A percentile compares a stretch with the other conserved stretches of the same genome.
Conservation (phyloP, 2,888 invertebrate species). For the Danaus chrysippus region DNA sequence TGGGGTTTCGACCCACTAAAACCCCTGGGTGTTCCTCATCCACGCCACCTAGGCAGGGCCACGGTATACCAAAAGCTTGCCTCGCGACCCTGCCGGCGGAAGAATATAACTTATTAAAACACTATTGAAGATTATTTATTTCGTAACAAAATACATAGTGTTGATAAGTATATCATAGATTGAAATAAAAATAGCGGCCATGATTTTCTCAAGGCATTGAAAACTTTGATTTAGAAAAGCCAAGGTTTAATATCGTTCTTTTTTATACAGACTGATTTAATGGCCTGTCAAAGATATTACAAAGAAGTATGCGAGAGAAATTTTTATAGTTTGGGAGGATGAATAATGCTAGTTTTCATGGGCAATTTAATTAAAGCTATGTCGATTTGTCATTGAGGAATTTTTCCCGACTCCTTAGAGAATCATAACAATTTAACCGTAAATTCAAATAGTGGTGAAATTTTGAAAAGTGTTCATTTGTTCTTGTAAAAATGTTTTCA, state of each 20-base stretch:
- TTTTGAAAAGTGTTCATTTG: no score
- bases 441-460: not conserved
- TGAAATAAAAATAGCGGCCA: no score
- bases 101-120: no score
- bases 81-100: no score
- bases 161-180: no score
- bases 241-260: not conserved
- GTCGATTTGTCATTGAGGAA: conserved; percentile 22
- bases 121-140: no score
- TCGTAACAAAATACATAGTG: no score
- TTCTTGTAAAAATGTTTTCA: no score
- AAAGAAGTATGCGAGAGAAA: conserved; percentile 19
- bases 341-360: conserved; percentile 33
- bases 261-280: not conserved
- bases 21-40: no score
- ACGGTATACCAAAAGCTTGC: no score
- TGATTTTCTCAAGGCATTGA: not conserved
- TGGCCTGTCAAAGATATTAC: not conserved
- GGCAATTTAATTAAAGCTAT: conserved; percentile 32
- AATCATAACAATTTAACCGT: not conserved
- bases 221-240: not conserved
- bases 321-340: conserved; percentile 22
- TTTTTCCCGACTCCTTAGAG: conserved; percentile 20
- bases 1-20: no score
- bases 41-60: no score